Evolutionary conservation across 2,113 vertebrate genomes (phyloP).

Genomic region (Cavia porcellus): DNA sequence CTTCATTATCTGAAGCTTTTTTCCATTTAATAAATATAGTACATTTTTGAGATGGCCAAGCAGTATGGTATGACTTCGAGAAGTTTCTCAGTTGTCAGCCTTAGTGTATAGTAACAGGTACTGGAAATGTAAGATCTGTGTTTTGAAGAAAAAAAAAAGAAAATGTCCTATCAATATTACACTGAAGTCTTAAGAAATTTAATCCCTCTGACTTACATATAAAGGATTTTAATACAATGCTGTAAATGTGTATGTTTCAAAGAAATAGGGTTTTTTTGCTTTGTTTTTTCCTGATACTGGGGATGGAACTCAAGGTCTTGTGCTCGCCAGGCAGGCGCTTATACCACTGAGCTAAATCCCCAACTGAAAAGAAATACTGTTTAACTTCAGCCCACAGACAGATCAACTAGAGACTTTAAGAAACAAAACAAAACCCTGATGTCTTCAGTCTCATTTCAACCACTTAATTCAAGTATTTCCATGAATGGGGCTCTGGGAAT

Average conservation of each 20-base stretch:
- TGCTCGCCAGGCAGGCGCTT: too few relatives aligned
- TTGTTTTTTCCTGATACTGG: too few relatives aligned
- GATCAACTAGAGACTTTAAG: neutral
- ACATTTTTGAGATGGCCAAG: neutral
- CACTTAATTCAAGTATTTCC: constrained; percentile 37
- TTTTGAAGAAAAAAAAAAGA: constrained; percentile 8
- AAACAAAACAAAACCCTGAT: neutral
- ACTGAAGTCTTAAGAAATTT: constrained; percentile 37
- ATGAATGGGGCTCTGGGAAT: neutral
- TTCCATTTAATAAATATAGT: neutral
- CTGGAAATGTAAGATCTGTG: neutral
- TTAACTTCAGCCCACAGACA: neutral
- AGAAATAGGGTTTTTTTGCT: neutral
- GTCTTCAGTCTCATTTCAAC: neutral
- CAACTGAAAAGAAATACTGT: neutral
- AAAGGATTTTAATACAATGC: neutral
- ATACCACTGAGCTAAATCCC: too few relatives aligned
- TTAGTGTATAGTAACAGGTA: neutral
- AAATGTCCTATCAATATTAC: constrained; percentile 23
- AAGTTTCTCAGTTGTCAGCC: neutral
- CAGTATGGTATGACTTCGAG: neutral
- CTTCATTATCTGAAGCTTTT: neutral
- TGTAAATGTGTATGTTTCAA: neutral
- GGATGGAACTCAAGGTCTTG: too few relatives aligned
- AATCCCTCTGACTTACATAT: neutral